Evolutionary conservation across 1,140 invertebrate species (phyloP).

Genomic region (Drosophila punjabiensis): DNA sequence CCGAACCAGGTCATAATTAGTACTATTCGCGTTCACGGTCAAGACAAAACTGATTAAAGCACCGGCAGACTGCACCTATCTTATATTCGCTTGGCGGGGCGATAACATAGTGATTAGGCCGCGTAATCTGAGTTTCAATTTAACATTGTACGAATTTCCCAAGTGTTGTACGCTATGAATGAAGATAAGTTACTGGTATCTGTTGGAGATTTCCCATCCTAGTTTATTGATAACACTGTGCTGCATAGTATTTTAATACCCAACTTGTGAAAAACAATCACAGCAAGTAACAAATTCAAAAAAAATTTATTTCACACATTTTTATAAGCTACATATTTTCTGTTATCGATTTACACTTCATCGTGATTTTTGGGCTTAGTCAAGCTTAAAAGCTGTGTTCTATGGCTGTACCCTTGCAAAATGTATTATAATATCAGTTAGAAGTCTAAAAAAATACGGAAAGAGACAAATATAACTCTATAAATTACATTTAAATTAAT

Average conservation of each 20-base stretch:
- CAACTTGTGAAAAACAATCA: neutral
- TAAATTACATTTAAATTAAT: too few species aligned
- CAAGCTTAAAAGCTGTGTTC: neutral
- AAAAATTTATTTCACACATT: neutral
- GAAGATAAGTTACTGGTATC: neutral
- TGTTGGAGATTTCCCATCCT: neutral
- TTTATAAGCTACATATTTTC: neutral
- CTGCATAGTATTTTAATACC: neutral
- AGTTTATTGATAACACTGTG: neutral
- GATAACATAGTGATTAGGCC: neutral
- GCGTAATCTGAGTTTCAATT: neutral
- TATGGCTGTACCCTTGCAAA: neutral
- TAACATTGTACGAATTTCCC: neutral
- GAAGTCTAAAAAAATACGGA: neutral
- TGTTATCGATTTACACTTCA: neutral
- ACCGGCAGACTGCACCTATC: conserved; percentile 16
- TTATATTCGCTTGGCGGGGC: conserved; percentile 16
- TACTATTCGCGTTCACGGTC: conserved; percentile 1
- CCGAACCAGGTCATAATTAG: conserved; percentile 37
- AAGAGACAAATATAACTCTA: neutral
- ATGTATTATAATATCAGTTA: neutral
- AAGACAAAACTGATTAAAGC: conserved; percentile 19
- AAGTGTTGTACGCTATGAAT: neutral
- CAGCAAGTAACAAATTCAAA: neutral
- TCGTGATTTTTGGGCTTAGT: conserved; percentile 4